Evolutionary conservation across 1,140 invertebrate species (phyloP).

Genomic region (Cyclargus thomasi): DNA sequence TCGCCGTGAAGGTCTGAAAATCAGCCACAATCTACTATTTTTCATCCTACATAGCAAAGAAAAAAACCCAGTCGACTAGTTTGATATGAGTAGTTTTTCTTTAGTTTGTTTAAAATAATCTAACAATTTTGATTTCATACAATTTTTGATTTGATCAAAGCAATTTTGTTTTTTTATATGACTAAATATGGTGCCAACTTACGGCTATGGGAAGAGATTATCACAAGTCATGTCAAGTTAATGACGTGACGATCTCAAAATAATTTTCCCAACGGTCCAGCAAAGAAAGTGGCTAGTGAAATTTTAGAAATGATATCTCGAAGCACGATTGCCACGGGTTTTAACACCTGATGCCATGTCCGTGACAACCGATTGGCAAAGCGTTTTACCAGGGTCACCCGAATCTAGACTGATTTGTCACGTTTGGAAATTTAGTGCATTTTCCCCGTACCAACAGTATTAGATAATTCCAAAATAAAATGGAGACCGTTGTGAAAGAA

Average conservation of each 20-base stretch:
- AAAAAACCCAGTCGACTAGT: too few species aligned
- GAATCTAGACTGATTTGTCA: constrained; percentile 29
- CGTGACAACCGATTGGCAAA: constrained; percentile 64
- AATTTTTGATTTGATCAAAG: too few species aligned
- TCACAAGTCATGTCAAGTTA: neutral
- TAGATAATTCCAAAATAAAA: constrained; percentile 20
- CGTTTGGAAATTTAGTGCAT: constrained; percentile 11
- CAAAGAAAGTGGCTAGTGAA: constrained; percentile 32
- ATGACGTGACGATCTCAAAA: neutral
- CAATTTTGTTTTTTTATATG: too few species aligned
- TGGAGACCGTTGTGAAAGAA: too few species aligned
- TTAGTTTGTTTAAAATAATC: too few species aligned
- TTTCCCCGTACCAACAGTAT: neutral
- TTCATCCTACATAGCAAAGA: too few species aligned
- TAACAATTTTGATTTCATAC: too few species aligned
- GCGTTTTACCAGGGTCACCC: constrained; percentile 56
- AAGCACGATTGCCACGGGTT: constrained; percentile 51
- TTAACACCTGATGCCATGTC: constrained; percentile 63
- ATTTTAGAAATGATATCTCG: constrained; percentile 42
- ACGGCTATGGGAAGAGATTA: too few species aligned
- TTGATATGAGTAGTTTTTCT: too few species aligned
- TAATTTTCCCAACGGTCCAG: constrained; percentile 9
- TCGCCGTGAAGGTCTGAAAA: too few species aligned
- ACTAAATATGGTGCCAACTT: too few species aligned
- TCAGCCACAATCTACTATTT: too few species aligned